Base-by-base conservation (phyloP, 2,888 invertebrate genomes). In the Eustalomyia histrio region DNA sequence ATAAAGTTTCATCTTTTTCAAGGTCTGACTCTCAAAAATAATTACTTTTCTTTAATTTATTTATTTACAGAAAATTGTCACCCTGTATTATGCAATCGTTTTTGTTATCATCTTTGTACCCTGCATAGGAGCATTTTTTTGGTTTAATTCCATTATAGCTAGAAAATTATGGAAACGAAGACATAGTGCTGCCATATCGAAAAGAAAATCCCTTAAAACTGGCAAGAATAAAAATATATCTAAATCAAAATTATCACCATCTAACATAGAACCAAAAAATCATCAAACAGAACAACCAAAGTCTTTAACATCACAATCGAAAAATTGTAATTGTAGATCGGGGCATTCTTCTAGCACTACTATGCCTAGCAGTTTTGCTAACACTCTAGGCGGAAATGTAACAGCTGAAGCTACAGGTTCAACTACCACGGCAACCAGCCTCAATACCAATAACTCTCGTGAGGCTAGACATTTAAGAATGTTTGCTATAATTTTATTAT, bases 391-490 rank as follows among this genome's bases (percentile, higher is more conserved):
- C 16, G 75, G 79, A 7, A 58, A 52, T 16, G 9, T 21, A 8
- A 35, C 57, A 10, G 8, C 67, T 4, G 33, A 21, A 10, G n/a
- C 17, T 5, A 17, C 33, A 1, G 10, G 29, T 43, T 12, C 76
- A 17, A 16, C 61, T n/a, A 8, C 43, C 21, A 29, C n/a, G 16
- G 52, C 12, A 9, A 18, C 14, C 0, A 81, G 65, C 35, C 35
- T 10, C 12, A 35, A 73, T 21, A 47, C 69, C 16, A 83, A 82
- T n/a, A 60, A 73, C 55, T 79, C 83, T 14, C 88, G 90, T 43
- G 88, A 90, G 72, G 86, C 88, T 35, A 89, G 92, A 4, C 93
- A 93, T 85, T 89, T 92, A 1, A 91, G 92, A 65, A 93, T 93
- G 76, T 92, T 93, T 73, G 91, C 91, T 80, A 90, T 93, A 10